Conservation (phyloP, 2,113 vertebrate genomes). For the Polypterus senegalus region DNA sequence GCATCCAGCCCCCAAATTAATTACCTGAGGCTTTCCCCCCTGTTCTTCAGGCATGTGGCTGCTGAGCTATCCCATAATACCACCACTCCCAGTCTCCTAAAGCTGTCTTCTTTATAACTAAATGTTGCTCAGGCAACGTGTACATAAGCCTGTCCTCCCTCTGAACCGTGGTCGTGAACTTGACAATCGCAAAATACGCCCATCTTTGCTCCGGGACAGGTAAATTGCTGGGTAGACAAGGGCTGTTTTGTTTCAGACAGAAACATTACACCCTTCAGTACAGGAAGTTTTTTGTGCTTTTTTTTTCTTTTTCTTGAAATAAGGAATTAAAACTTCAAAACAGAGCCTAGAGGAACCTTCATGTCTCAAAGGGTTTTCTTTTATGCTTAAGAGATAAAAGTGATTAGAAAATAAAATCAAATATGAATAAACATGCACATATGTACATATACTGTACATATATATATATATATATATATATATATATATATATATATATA, state of each 20-base stretch:
- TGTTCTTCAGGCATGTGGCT: background rate
- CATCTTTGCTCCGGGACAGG: constrained; percentile 38
- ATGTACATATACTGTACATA: too few relatives aligned
- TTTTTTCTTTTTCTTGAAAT: constrained; percentile 18
- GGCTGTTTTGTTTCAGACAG: constrained; percentile 31
- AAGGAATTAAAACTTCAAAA: constrained; percentile 30
- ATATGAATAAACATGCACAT: too few relatives aligned
- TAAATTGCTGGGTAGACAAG: constrained; percentile 34
- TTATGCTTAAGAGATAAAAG: constrained; percentile 1
- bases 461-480: too few relatives aligned
- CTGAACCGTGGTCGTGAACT: constrained; percentile 45
- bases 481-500: too few relatives aligned
- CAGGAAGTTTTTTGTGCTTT: constrained; percentile 34
- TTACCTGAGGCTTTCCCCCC: too few relatives aligned
- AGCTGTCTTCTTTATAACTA: constrained; percentile 23
- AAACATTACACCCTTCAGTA: constrained; percentile 33
- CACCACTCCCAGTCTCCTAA: constrained; percentile 12
- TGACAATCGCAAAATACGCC: constrained; percentile 40
- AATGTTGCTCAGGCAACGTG: constrained; percentile 40
- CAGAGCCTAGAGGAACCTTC: constrained; percentile 20
- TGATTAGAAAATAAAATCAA: background rate
- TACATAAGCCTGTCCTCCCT: constrained; percentile 47
- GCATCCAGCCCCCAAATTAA: too few relatives aligned
- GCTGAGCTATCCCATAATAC: constrained; percentile 32
- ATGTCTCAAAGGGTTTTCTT: constrained; percentile 25